phyloP scores from a whole-genome alignment of 2,797 vertebrate genomes.

The Anableps anableps region DNA sequence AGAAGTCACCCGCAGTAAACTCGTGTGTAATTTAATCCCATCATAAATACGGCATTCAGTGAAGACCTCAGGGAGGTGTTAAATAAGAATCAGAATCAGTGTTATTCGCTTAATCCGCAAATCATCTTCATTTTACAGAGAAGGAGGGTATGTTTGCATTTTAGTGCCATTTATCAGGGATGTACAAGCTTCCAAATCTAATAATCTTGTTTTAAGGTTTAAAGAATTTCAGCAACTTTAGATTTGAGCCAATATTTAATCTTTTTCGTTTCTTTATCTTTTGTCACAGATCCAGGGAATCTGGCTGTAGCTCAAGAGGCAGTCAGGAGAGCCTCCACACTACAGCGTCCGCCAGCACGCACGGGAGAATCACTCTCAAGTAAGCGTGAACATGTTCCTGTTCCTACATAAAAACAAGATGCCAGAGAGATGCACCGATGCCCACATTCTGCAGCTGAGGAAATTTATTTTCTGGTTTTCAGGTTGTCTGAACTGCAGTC shows the following conservation, averaged over 20 bases:
- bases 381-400: slow-evolving; percentile 50
- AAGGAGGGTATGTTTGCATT: not conserved
- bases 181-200: not conserved
- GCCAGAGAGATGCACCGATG: not conserved
- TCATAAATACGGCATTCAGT: not conserved
- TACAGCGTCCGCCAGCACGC: slow-evolving; percentile 75
- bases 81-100: not conserved
- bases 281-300: slow-evolving; percentile 76
- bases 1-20: not conserved
- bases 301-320: slow-evolving; percentile 78
- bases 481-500: slow-evolving; percentile 95
- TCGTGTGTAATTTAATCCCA: not conserved
- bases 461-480: slow-evolving; percentile 16
- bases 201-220: not conserved
- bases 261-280: slow-evolving; percentile 13
- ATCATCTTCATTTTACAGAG: not conserved
- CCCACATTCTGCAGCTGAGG: slow-evolving; percentile 8
- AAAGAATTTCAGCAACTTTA: not conserved
- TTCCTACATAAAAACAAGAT: not conserved
- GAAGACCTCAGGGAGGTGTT: not conserved
- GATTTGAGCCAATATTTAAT: not conserved
- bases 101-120: not conserved
- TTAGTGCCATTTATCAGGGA: not conserved
- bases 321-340: slow-evolving; percentile 64
- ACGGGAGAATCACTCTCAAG: slow-evolving; percentile 69